Evolutionary conservation across 2,888 invertebrate species (phyloP), one percentile per base, ranked within the genome.

Genomic region (Polia nebulosa): DNA sequence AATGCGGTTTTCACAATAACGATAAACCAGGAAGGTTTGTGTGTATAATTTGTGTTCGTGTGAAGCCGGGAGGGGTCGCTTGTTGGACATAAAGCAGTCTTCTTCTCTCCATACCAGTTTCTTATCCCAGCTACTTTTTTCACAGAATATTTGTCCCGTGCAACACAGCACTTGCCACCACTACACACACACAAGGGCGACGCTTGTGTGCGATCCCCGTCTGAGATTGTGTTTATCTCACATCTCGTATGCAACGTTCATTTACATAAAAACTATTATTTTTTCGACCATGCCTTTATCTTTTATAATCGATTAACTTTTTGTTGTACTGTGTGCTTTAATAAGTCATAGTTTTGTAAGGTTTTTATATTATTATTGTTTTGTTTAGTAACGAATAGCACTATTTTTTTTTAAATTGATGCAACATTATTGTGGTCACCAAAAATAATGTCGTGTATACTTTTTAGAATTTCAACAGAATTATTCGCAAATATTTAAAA

Each of bases 241-340:
- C 80, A 87, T 87, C 89, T 90, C 89, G 83, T 85, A 80, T 88
- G 89, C 91, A 90, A 89, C 86, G 85, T 91, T 92, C 90, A 92
- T 93, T 92, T 92, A 92, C 92, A 92, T 92, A 89, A 89, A 88
- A 92, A 90, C 91, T 91, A 92, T 92, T 92, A 92, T 91, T 91
- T 90, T 89, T 92, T 88, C 84, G 80, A 80, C 82, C 80, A 80
- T 80, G 69, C 76, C 65, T 78, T 87, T 89, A 88, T 91, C 88
- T 87, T 84, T 76, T 85, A 83, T 84, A 86, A 87, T 88, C 88
- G 87, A 90, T 90, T 88, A 90, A 87, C 81, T 88, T 89, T 88
- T 90, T 86, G 80, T 79, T 83, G 72, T 83, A 75, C 62, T 72
- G 69, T 69, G 63, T 63, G 72, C 72, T 72, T 79, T 78, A 78